Base-by-base conservation (phyloP, 2,797 vertebrate genomes). In the Ciconia nigra region DNA sequence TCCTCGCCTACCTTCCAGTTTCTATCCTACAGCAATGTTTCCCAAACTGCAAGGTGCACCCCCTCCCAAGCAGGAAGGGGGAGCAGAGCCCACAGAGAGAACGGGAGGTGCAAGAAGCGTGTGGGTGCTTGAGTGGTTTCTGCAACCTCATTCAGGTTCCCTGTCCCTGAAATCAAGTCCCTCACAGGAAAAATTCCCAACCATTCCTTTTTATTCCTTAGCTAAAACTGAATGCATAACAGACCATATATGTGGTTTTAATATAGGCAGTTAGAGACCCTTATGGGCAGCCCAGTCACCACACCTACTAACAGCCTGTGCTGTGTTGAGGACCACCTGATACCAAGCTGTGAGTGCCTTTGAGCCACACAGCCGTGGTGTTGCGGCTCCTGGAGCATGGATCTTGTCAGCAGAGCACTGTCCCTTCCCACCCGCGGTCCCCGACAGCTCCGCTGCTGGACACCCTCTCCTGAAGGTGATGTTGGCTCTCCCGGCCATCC, bases 1-100 rank as follows among this genome's bases (percentile, higher is more conserved):
- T 94, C 72, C 46, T 87, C 4, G 2, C 86, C 71, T 94, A 83
- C 84, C 51, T 94, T 90, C 57, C 78, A 83, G 41, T 80, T 87
- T 87, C 89, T 77, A 42, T 61, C 41, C 78, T 81, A 51, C 42
- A 78, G 69, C 61, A 87, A 29, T 31, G 10, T 90, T 93, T 89
- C 84, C 78, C 84, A 78, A 65, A 87, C 6, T 83, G 72, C 54
- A 73, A 89, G 69, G 65, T 58, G 57, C 67, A 72, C 7, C 35
- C 46, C 5, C 8, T 57, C 25, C 39, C 6, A 1, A 51, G n/a
- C 58, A 84, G 52, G 24, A 83, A 71, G 35, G 39, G 9, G 42
- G 28, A 80, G n/a, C 44, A 37, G 47, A 97, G 57, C 28, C n/a
- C 20, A 42, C 24, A 47, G 59, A 59, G 37, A 78, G 28, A 92